Conservation (phyloP, 2,113 vertebrate genomes). For the Oncorhynchus keta region DNA sequence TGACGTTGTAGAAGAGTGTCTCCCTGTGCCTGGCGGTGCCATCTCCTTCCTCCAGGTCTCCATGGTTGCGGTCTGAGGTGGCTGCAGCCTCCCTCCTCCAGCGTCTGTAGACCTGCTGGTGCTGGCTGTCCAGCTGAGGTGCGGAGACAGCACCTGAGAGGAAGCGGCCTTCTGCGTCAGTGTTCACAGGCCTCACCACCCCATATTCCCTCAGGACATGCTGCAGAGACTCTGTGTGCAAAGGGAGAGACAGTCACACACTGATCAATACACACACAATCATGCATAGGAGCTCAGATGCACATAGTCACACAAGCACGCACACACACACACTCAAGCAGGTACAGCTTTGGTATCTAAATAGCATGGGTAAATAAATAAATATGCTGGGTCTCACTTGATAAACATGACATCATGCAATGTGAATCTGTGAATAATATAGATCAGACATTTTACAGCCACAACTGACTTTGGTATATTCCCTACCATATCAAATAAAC, state of each 20-base stretch:
- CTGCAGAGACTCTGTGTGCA: constrained; percentile 73
- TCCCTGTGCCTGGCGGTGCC: constrained; percentile 54
- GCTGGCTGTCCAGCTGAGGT: constrained; percentile 37
- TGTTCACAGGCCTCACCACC: constrained; percentile 83
- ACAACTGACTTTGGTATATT: too few relatives aligned
- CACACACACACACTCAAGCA: too few relatives aligned
- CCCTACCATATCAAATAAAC: too few relatives aligned
- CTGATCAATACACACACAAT: background rate
- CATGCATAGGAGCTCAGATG: background rate
- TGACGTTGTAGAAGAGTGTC: constrained; percentile 92
- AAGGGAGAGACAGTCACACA: constrained; percentile 13
- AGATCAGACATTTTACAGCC: too few relatives aligned
- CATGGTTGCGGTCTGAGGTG: background rate
- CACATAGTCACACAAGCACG: background rate
- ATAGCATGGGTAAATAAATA: too few relatives aligned
- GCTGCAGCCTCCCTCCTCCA: constrained; percentile 66
- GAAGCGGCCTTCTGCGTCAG: constrained; percentile 79
- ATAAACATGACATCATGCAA: too few relatives aligned
- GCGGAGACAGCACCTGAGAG: constrained; percentile 80
- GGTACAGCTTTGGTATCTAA: too few relatives aligned
- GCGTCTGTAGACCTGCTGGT: constrained; percentile 54
- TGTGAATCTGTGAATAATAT: too few relatives aligned
- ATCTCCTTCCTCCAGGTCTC: background rate
- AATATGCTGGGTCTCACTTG: too few relatives aligned
- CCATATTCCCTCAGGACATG: constrained; percentile 79